Evolutionary conservation across 1,140 invertebrate genomes (phyloP).

Genomic region (Cepaea nemoralis): DNA sequence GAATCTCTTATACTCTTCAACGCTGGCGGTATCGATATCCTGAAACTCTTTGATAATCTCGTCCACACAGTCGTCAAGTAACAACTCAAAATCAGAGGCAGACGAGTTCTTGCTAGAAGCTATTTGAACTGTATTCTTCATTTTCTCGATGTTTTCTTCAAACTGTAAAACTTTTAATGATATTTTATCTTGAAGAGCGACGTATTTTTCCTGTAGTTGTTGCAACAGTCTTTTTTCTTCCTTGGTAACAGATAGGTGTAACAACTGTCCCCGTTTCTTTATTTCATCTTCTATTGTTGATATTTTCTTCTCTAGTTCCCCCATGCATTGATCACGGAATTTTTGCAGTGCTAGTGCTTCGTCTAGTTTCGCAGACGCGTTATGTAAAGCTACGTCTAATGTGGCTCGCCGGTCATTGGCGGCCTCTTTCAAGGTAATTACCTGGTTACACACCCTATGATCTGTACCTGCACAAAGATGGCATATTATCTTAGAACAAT

Average conservation of each 20-base stretch:
- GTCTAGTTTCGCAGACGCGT: not conserved
- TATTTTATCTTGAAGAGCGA: not conserved
- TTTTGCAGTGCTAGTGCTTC: not conserved
- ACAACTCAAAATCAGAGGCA: not conserved
- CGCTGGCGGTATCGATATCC: not conserved
- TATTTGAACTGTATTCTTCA: not conserved
- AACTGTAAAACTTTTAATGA: not conserved
- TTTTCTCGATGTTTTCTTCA: no score
- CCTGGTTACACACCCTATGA: constrained; percentile 41
- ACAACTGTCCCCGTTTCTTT: not conserved
- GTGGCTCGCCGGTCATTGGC: constrained; percentile 31
- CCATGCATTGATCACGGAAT: not conserved
- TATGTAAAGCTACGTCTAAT: not conserved
- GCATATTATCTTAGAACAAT: constrained; percentile 37
- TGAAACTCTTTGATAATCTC: not conserved
- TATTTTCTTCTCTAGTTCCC: not conserved
- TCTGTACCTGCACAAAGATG: constrained; percentile 47
- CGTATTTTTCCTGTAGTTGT: not conserved
- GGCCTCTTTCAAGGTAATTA: constrained; percentile 36
- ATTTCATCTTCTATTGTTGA: constrained; percentile 1
- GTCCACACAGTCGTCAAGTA: not conserved
- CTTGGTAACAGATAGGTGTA: not conserved
- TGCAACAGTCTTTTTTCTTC: constrained; percentile 22
- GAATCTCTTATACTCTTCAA: not conserved
- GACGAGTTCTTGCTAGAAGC: not conserved